Conservation (phyloP, 2,113 vertebrate genomes). For the Neoarius graeffei region DNA sequence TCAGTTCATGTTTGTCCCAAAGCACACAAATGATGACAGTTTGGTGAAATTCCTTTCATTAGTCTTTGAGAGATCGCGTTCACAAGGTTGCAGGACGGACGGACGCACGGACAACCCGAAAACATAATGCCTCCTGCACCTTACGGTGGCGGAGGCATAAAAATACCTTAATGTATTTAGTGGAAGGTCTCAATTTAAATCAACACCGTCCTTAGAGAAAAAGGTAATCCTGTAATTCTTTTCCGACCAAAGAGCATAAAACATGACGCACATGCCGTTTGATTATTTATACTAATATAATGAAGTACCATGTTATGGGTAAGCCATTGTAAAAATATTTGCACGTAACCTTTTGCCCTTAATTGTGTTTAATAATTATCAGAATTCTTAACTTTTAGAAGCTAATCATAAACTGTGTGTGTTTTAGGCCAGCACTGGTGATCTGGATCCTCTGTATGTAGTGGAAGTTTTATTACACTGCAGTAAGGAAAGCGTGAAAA, state of each 20-base stretch:
- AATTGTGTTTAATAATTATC: neutral
- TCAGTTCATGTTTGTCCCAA: too few species aligned
- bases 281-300: neutral
- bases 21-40: too few species aligned
- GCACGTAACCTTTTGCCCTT: neutral
- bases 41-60: too few species aligned
- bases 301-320: neutral
- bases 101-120: too few species aligned
- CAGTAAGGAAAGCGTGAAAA: slow-evolving; percentile 91
- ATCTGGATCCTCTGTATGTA: slow-evolving; percentile 87
- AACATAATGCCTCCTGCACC: too few species aligned
- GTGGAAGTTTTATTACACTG: slow-evolving; percentile 93
- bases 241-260: neutral
- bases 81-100: too few species aligned
- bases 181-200: too few species aligned
- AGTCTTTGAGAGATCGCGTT: too few species aligned
- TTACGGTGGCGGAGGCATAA: too few species aligned
- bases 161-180: neutral
- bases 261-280: neutral
- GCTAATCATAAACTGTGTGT: neutral
- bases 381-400: neutral
- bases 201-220: neutral
- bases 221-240: neutral
- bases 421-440: slow-evolving; percentile 76
- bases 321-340: neutral